phyloP scores from a whole-genome alignment of 2,113 vertebrate species.

The Grallaria varia region DNA sequence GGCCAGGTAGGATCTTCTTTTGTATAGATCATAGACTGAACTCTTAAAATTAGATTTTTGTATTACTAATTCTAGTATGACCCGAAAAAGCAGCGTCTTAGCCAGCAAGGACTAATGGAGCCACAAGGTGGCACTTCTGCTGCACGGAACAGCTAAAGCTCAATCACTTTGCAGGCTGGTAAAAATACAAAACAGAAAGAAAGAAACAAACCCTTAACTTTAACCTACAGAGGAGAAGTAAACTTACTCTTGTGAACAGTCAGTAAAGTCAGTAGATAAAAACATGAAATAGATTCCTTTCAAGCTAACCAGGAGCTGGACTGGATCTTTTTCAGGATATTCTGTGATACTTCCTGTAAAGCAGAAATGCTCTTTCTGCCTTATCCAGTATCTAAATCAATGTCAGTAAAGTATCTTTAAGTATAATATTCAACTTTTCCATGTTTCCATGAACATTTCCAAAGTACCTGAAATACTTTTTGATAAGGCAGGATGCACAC shows the following conservation, averaged over 20 bases:
- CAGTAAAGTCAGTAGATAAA: not conserved
- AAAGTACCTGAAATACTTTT: not conserved
- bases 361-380: not conserved
- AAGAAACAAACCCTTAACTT: not conserved
- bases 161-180: constrained; percentile 68
- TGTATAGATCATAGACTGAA: not conserved
- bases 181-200: not conserved
- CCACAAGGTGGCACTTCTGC: constrained; percentile 70
- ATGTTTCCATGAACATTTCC: not conserved
- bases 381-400: not conserved
- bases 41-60: not conserved
- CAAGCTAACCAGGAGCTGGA: not conserved
- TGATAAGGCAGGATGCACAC: not conserved
- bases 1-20: not conserved
- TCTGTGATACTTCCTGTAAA: not conserved
- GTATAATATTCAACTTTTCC: not conserved
- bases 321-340: not conserved
- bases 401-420: not conserved
- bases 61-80: not conserved
- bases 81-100: not conserved
- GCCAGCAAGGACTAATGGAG: not conserved
- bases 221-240: not conserved
- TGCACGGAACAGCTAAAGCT: not conserved
- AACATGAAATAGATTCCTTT: not conserved
- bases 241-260: not conserved